Conservation (phyloP, 2,113 vertebrate species). For the Macroglossus sobrinus region DNA sequence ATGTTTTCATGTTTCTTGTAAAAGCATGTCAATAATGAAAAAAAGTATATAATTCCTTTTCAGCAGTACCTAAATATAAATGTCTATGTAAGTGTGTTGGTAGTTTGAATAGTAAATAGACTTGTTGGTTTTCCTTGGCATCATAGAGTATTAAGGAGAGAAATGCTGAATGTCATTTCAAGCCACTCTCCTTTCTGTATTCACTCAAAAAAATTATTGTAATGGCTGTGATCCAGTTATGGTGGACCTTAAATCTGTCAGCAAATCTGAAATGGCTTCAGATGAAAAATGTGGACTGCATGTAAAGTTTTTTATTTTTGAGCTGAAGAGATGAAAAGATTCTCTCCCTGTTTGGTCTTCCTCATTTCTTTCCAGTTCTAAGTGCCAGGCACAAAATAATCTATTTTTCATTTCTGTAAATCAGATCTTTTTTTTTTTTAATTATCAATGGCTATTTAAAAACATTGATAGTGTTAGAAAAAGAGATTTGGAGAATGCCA, state of each 20-base stretch:
- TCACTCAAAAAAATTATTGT: neutral
- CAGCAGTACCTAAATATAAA: slow-evolving; percentile 43
- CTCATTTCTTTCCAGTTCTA: neutral
- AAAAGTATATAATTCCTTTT: slow-evolving; percentile 7
- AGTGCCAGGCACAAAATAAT: neutral
- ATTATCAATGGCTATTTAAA: neutral
- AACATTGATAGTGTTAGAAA: neutral
- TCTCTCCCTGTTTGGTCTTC: neutral
- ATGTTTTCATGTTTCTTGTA: slow-evolving; percentile 36
- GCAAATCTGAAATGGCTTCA: neutral
- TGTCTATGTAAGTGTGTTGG: neutral
- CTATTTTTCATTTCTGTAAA: neutral
- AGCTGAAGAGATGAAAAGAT: neutral
- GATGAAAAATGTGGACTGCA: neutral
- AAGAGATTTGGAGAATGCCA: neutral
- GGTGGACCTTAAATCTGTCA: neutral
- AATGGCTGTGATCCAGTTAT: neutral
- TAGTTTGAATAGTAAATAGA: slow-evolving; percentile 33
- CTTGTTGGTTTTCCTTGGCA: neutral
- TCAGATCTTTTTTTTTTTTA: neutral
- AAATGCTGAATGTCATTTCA: slow-evolving; percentile 37
- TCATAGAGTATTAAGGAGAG: neutral
- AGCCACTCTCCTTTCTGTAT: neutral
- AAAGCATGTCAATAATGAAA: slow-evolving; percentile 43
- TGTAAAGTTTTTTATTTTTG: neutral